Percentiles rank a stretch among this genome's conserved stretches.
phyloP scores from a whole-genome alignment of 2,797 vertebrate species.

The Oophaga sylvatica region DNA sequence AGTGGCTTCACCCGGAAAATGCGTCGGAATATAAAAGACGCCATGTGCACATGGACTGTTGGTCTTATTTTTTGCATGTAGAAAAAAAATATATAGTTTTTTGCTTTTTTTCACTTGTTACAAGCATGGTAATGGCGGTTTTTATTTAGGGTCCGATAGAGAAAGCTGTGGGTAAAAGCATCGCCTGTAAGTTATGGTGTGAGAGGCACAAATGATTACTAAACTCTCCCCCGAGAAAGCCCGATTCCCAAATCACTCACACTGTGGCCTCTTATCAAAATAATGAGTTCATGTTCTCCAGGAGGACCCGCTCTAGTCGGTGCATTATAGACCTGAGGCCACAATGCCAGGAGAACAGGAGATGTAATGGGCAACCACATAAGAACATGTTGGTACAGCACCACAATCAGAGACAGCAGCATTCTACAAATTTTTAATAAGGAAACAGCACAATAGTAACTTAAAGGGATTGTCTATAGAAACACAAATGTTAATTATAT shows the following conservation, averaged over 20 bases:
- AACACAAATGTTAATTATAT: too few species aligned
- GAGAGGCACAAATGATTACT: background rate
- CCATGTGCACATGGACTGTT: too few species aligned
- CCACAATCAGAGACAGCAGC: background rate
- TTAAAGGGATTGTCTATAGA: too few species aligned
- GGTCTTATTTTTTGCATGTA: too few species aligned
- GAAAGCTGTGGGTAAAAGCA: background rate
- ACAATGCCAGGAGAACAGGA: background rate
- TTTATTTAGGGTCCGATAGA: too few species aligned
- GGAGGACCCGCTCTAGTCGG: background rate
- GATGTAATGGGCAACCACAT: background rate
- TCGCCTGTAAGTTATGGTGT: background rate
- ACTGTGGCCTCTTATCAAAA: background rate
- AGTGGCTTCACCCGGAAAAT: too few species aligned
- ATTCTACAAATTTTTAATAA: background rate
- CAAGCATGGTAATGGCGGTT: too few species aligned
- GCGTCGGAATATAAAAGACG: too few species aligned
- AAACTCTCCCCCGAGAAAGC: background rate
- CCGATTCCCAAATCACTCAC: background rate
- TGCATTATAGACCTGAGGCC: too few species aligned
- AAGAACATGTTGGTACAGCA: background rate
- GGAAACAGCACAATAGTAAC: too few species aligned
- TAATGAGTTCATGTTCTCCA: background rate
- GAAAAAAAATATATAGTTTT: too few species aligned
- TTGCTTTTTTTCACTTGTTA: too few species aligned